Percentiles rank a stretch among this genome's conserved stretches.
Evolutionary conservation across 2,113 vertebrate genomes (phyloP).

Genomic region (Drymodes brunneopygia): DNA sequence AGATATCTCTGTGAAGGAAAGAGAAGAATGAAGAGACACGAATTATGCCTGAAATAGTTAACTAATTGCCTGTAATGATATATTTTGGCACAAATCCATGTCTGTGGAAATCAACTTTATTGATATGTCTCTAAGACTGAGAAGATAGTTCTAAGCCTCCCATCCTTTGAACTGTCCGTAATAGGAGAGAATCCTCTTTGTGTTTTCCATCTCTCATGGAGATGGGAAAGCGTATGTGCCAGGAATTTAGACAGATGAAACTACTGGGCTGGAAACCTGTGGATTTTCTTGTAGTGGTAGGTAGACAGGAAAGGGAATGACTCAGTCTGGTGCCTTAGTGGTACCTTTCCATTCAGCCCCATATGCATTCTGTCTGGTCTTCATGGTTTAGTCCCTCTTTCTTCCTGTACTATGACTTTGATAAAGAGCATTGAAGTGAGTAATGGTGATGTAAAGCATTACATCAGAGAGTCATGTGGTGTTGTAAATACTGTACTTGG

Average conservation of each 20-base stretch:
- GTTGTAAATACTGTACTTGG: background rate
- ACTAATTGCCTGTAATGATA: background rate
- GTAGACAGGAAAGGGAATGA: background rate
- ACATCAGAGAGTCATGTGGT: background rate
- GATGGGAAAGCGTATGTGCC: background rate
- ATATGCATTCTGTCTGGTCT: background rate
- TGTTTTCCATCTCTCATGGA: background rate
- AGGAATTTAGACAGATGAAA: background rate
- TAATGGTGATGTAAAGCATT: background rate
- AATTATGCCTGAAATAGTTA: background rate
- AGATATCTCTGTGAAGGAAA: background rate
- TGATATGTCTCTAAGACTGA: background rate
- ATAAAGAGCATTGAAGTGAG: background rate
- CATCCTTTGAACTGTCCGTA: background rate
- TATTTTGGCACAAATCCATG: background rate
- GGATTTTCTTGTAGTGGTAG: background rate
- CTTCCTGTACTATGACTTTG: background rate
- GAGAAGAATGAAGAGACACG: background rate
- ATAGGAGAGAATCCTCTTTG: background rate
- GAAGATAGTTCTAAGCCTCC: background rate
- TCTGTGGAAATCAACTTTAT: background rate
- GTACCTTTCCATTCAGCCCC: background rate
- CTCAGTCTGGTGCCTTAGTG: background rate
- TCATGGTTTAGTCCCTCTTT: background rate
- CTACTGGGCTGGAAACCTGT: background rate